phyloP scores from a whole-genome alignment of 2,888 invertebrate species.

The Acleris cristana region DNA sequence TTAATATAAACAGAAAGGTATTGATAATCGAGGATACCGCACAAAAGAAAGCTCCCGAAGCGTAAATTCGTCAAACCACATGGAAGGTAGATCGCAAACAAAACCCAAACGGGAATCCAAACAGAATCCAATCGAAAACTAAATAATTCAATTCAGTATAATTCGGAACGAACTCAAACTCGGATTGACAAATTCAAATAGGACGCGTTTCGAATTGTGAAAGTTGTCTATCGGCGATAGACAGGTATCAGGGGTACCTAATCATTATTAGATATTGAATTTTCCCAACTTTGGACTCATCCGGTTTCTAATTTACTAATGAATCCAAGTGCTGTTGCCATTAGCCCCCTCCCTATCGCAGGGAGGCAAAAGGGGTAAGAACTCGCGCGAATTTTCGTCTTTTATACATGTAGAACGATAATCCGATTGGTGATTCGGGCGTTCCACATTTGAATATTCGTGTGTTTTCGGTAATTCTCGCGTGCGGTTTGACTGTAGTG shows the following conservation, averaged over 20 bases:
- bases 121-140: constrained; percentile 77
- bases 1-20: constrained; percentile 24
- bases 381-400: constrained; percentile 78
- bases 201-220: constrained; percentile 48
- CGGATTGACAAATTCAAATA: constrained; percentile 77
- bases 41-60: constrained; percentile 56
- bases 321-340: constrained; percentile 82
- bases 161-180: constrained; percentile 64
- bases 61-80: constrained; percentile 50
- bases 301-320: constrained; percentile 85
- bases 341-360: constrained; percentile 58
- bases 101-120: constrained; percentile 65
- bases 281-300: constrained; percentile 84
- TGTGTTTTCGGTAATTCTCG: constrained; percentile 70
- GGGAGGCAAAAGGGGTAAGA: constrained; percentile 74
- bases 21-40: constrained; percentile 37
- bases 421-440: constrained; percentile 81
- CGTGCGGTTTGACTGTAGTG: constrained; percentile 56
- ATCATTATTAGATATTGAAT: constrained; percentile 85
- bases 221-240: constrained; percentile 59
- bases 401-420: constrained; percentile 82
- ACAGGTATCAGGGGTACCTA: constrained; percentile 72
- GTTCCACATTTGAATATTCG: constrained; percentile 79
- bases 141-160: constrained; percentile 77
- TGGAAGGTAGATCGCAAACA: constrained; percentile 59